Evolutionary conservation across 2,888 invertebrate species (phyloP), one percentile per base, ranked within the genome.

Genomic region (Laspeyria flexula): DNA sequence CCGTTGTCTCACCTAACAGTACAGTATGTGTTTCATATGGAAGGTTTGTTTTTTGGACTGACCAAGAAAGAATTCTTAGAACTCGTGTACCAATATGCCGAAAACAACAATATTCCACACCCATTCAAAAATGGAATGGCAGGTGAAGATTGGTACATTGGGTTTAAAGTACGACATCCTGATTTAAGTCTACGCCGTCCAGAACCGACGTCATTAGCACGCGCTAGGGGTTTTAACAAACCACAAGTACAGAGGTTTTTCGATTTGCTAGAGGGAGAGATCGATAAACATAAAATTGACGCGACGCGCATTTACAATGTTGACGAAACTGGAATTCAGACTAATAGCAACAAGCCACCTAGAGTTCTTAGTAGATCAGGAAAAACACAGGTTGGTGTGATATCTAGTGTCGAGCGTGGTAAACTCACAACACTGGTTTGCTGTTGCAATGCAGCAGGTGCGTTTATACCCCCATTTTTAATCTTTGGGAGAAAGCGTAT

Each of bases 401-500:
- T 66, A 27, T 50, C 63, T 1, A 65, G 67, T 43, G 46, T 44
- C 16, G 72, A 74, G 55, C 34, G 68, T 41, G 67, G 71, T 25
- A 55, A 67, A 54, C 15, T 48, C 4, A 65, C 64, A 9, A 65
- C 62, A 1, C 39, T 63, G 2, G 50, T 31, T 29, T 41, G 41
- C 30, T 41, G 41, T 21, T 41, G 41, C 9, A 41, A 41, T 31
- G 41, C 41, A 29, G 41, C 41, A 21, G 41, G 41, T 7, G 4
- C 41, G 16, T 41, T 68, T 9, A 39, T 77, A 18, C 74, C 77
- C 44, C 74, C 75, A 9, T 71, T 70, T 55, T 43, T 79, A 33
- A 75, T 79, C 38, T 80, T 77, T 62, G 67, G 60, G 0, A 42
- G 75, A 43, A 76, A 78, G 57, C 55, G 67, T 43, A 74, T 77